phyloP scores from a whole-genome alignment of 2,888 invertebrate genomes.

The Isoperla grammatica region DNA sequence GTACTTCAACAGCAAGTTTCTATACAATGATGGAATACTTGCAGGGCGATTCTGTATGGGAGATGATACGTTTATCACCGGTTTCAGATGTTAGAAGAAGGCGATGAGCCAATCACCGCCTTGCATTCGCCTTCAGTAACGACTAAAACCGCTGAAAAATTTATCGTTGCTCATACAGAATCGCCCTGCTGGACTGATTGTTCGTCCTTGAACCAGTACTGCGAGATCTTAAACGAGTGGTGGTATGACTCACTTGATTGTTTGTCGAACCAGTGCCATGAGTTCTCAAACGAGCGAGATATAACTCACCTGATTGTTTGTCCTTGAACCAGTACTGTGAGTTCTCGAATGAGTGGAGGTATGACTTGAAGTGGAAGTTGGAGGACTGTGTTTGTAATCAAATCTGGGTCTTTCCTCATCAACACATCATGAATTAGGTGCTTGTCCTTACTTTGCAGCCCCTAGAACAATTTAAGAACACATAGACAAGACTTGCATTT shows the following conservation, averaged over 20 bases:
- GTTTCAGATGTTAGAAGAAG: too few relatives aligned
- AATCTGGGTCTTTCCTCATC: slow-evolving; percentile 55
- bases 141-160: too few relatives aligned
- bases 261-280: too few relatives aligned
- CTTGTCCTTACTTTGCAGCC: slow-evolving; percentile 77
- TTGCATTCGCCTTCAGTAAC: too few relatives aligned
- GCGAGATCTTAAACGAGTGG: slow-evolving; percentile 69
- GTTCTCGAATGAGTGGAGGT: slow-evolving; percentile 63
- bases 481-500: background rate
- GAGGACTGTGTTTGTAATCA: slow-evolving; percentile 68
- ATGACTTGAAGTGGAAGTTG: slow-evolving; percentile 72
- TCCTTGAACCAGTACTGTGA: slow-evolving; percentile 60
- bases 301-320: background rate
- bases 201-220: slow-evolving; percentile 52
- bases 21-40: too few relatives aligned
- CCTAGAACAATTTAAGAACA: slow-evolving; percentile 40
- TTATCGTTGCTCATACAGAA: too few relatives aligned
- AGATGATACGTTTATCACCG: too few relatives aligned
- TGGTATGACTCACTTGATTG: slow-evolving; percentile 62
- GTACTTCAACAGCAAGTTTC: too few relatives aligned
- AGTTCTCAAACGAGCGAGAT: too few relatives aligned
- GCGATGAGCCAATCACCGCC: too few relatives aligned
- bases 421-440: slow-evolving; percentile 68
- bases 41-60: too few relatives aligned
- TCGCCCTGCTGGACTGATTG: too few relatives aligned